Evolutionary conservation across 2,888 invertebrate genomes (phyloP).

Genomic region (Molorchus minor): DNA sequence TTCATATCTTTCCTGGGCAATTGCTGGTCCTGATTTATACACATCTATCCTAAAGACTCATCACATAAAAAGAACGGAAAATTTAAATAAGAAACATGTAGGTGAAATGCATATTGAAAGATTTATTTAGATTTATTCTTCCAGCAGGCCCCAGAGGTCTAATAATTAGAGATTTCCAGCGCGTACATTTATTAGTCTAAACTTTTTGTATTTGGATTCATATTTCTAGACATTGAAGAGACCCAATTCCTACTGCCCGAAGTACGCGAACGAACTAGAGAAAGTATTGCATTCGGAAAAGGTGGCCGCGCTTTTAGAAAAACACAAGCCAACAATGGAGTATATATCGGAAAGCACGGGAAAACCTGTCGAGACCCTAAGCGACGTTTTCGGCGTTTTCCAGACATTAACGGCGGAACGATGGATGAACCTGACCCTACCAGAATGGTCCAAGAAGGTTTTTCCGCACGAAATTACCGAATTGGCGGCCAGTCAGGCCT

Average conservation of each 20-base stretch:
- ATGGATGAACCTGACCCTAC: slow-evolving; percentile 58
- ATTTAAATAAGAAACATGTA: no score
- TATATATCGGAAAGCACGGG: slow-evolving; percentile 53
- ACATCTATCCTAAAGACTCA: no score
- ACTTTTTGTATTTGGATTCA: no score
- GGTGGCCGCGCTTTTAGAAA: slow-evolving; percentile 44
- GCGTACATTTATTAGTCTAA: no score
- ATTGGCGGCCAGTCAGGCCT: slow-evolving; percentile 58
- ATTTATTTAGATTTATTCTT: no score
- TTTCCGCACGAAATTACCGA: slow-evolving; percentile 56
- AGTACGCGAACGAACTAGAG: slow-evolving; percentile 53
- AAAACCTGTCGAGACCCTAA: slow-evolving; percentile 45
- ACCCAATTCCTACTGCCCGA: slow-evolving; percentile 56
- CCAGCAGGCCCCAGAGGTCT: no score
- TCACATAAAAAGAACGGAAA: no score
- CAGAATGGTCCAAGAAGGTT: slow-evolving; percentile 60
- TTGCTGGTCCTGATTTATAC: no score
- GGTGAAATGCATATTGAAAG: no score
- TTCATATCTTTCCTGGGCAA: no score
- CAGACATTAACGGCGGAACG: slow-evolving; percentile 58
- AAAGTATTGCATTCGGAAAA: slow-evolving; percentile 48
- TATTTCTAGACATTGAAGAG: slow-evolving; percentile 53
- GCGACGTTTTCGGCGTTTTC: slow-evolving; percentile 53
- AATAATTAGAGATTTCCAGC: no score
- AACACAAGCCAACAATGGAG: slow-evolving; percentile 46